Evolutionary conservation across 1,140 invertebrate species (phyloP), one percentile per base, ranked within the genome.

Genomic region (Euglossa dilemma): DNA sequence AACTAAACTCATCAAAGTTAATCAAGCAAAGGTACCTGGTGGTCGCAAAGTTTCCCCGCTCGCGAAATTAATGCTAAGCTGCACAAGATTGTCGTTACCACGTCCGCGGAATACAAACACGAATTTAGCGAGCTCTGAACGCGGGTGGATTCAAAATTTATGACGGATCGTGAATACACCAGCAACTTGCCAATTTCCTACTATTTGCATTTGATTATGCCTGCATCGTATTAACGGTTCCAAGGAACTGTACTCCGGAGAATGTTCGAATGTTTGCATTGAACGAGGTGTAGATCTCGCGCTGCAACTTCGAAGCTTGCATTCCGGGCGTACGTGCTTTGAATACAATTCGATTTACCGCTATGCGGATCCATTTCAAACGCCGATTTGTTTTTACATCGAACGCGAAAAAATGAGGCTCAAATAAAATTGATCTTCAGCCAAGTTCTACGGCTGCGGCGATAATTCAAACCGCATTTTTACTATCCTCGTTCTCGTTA

Each of bases 201-300:
- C 16, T 12, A 71, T 71, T 56, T 72, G 50, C 70, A 43, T 56
- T 72, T 14, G 25, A 56, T 72, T 56, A 72, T n/a, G 20, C 14
- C 28, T 23, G 23, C 25, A 2, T 71, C 9, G 11, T 54, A 52
- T 54, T 36, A 71, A 52, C 14, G 11, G 69, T 20, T 71, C 16
- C 11, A 72, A 56, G 52, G 0, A 50, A n/a, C 0, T n/a, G 2
- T 20, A 16, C 6, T 25, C 28, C 3, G n/a, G 6, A n/a, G n/a
- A 45, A 36, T 12, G 45, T 69, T 47, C 45, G 20, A 69, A 47
- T 47, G 45, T 69, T 69, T n/a, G 12, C 66, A 69, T 45, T 45
- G 23, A 16, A 14, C 23, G 5, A 18, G 8, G 0, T 36, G 25
- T 20, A 36, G 16, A 43, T 63, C 36, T 20, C 7, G 5, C 16